A percentile compares a stretch with the other conserved stretches of the same genome.
These are phyloP conservation scores for Cyclophora albipunctata DNA, from an alignment of 2,888 invertebrate species.

Conservation along the genomic window DNA sequence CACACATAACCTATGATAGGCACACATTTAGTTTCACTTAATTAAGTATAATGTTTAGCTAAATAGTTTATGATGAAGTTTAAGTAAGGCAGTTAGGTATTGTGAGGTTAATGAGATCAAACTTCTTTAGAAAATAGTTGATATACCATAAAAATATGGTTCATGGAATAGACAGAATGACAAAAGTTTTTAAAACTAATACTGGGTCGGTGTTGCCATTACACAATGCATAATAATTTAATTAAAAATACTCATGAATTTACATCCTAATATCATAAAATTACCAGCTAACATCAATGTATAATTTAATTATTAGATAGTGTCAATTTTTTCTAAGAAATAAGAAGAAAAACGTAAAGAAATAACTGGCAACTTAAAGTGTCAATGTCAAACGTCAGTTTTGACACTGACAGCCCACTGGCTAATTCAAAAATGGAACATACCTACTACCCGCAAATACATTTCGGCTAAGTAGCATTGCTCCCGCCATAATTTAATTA, in stretches of 20 bases:
- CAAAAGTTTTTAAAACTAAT: conserved; percentile 8
- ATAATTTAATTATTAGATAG: conserved; percentile 9
- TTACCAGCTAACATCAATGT: conserved; percentile 17
- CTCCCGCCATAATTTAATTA: neutral
- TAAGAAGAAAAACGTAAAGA: conserved; percentile 1
- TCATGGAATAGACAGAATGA: too few relatives aligned
- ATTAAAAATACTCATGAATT: neutral
- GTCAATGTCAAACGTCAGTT: neutral
- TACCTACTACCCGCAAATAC: conserved; percentile 12
- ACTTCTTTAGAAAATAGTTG: too few relatives aligned
- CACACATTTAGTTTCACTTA: conserved; percentile 48
- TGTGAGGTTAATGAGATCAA: too few relatives aligned
- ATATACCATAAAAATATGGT: too few relatives aligned
- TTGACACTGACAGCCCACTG: too few relatives aligned
- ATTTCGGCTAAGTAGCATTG: neutral
- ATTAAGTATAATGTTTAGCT: neutral
- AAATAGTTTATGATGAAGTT: conserved; percentile 3
- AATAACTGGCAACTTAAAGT: neutral
- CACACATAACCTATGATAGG: conserved; percentile 59
- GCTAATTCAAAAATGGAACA: too few relatives aligned
- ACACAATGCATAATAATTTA: neutral
- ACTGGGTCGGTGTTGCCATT: conserved; percentile 21
- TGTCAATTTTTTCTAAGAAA: too few relatives aligned
- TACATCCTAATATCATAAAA: neutral
- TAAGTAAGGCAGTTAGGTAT: conserved; percentile 14